A percentile compares a stretch with the other conserved stretches of the same genome.
phyloP scores from a whole-genome alignment of 1,140 invertebrate species.

The Lordiphosa collinella region DNA sequence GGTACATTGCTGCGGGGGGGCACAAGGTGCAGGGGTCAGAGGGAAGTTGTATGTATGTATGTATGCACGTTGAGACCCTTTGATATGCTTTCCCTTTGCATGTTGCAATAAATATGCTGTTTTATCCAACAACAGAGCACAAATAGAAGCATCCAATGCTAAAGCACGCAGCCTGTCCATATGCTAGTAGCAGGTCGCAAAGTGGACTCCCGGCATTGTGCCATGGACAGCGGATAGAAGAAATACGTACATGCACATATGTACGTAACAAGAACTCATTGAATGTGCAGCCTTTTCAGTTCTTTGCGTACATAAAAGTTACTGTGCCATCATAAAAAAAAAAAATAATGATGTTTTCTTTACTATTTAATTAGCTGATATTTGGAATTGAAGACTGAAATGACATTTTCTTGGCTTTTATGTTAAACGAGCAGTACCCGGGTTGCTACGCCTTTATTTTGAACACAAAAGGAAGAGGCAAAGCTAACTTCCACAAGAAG shows the following conservation, averaged over 20 bases:
- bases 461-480: no score
- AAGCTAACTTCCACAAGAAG: no score
- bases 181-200: slow-evolving; percentile 1
- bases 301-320: no score
- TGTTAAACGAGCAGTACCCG: no score
- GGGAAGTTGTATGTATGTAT: slow-evolving; percentile 28
- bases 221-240: background rate
- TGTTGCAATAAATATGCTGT: slow-evolving; percentile 76
- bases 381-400: no score
- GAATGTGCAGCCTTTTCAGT: background rate
- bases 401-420: no score
- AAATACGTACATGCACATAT: background rate
- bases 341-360: no score
- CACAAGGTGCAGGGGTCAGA: background rate
- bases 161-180: background rate
- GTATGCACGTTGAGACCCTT: slow-evolving; percentile 40
- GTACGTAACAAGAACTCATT: background rate
- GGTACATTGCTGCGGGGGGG: background rate
- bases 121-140: slow-evolving; percentile 45
- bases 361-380: no score
- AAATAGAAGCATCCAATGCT: slow-evolving; percentile 16
- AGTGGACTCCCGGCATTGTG: slow-evolving; percentile 5
- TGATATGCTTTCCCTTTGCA: slow-evolving; percentile 72
- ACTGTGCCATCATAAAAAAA: no score
- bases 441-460: no score